phyloP scores from a whole-genome alignment of 2,113 vertebrate genomes.

The Microcebus tavaratra region DNA sequence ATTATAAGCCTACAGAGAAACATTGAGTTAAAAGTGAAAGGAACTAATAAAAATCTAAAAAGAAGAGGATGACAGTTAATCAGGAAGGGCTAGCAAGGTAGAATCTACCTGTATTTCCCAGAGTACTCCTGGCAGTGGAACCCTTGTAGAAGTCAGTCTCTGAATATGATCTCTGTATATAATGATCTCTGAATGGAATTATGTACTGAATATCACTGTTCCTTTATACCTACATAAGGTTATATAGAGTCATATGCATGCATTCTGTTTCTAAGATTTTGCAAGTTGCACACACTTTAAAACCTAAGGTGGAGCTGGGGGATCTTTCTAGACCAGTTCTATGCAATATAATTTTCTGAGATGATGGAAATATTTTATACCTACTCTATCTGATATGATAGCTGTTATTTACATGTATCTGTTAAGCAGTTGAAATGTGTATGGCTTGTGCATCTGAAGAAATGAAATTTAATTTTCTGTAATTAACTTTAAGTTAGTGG shows the following conservation, averaged over 20 bases:
- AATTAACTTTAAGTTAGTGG: neutral
- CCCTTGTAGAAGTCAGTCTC: neutral
- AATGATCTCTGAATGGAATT: neutral
- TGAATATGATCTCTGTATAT: neutral
- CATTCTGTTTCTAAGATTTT: neutral
- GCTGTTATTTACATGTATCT: neutral
- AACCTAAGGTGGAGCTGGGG: neutral
- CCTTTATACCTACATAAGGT: neutral
- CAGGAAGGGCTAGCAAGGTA: neutral
- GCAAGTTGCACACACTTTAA: neutral
- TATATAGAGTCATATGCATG: neutral
- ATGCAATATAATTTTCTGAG: neutral
- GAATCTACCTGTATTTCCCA: neutral
- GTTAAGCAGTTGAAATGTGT: neutral
- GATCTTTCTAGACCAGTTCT: neutral
- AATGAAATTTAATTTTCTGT: constrained; percentile 5
- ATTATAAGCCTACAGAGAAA: neutral
- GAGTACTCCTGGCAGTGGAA: neutral
- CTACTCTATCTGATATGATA: neutral
- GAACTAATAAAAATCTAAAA: neutral
- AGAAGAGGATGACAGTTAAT: neutral
- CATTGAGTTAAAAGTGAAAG: neutral
- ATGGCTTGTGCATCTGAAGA: neutral
- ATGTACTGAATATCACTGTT: neutral
- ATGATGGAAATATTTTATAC: neutral